A percentile compares a stretch with the other conserved stretches of the same genome.
Conservation (phyloP, 2,113 vertebrate species). For the Coregonus clupeaformis region DNA sequence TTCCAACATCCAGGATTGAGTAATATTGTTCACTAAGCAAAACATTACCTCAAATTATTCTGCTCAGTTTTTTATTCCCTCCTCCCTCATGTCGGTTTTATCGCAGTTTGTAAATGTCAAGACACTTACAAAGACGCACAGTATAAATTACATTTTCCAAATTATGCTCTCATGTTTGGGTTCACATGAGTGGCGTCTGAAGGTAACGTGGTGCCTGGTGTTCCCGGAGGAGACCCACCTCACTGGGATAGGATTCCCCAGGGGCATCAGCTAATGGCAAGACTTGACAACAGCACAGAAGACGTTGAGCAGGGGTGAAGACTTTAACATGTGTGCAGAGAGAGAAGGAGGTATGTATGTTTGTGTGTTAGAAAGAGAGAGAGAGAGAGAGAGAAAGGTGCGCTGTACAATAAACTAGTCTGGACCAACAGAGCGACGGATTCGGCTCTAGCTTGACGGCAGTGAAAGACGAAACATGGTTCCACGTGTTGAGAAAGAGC, state of each 20-base stretch:
- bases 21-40: conserved; percentile 77
- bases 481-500: conserved; percentile 95
- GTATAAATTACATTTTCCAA: conserved; percentile 76
- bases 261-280: conserved; percentile 78
- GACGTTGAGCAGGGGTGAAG: conserved; percentile 89
- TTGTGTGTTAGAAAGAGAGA: conserved; percentile 15
- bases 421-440: conserved; percentile 72
- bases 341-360: conserved; percentile 74
- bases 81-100: conserved; percentile 74
- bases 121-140: conserved; percentile 73
- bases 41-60: conserved; percentile 80
- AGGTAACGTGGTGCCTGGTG: conserved; percentile 72
- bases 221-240: conserved; percentile 71
- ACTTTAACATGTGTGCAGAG: conserved; percentile 98
- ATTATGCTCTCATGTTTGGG: conserved; percentile 78
- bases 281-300: conserved; percentile 78
- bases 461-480: conserved; percentile 90
- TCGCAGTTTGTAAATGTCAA: conserved; percentile 79
- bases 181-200: conserved; percentile 78
- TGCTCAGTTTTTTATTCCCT: conserved; percentile 73
- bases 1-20: conserved; percentile 73
- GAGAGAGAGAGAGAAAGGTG: conserved; percentile 51
- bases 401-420: conserved; percentile 63
- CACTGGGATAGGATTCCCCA: conserved; percentile 74
- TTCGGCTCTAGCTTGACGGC: conserved; percentile 96